These are phyloP conservation scores for Lagopus muta DNA, from an alignment of 2,113 vertebrate species.

Conservation along the genomic window DNA sequence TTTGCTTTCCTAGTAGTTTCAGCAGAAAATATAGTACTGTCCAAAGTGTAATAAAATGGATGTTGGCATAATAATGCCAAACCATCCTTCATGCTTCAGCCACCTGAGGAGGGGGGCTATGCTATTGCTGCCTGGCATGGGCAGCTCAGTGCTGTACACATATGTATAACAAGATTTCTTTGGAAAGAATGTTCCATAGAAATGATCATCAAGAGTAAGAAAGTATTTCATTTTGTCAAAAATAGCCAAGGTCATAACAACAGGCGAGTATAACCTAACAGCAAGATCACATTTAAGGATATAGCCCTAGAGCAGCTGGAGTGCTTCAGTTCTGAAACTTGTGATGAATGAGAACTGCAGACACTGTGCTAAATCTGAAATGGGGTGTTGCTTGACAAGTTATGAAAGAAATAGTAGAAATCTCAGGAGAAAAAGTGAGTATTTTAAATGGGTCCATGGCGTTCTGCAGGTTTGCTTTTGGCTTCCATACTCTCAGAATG, in stretches of 20 bases:
- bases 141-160: background rate
- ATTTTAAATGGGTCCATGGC: background rate
- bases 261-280: slow-evolving; percentile 6
- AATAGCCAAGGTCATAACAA: slow-evolving; percentile 47
- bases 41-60: slow-evolving; percentile 3
- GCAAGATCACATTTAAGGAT: slow-evolving; percentile 32
- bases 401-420: slow-evolving; percentile 7
- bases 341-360: slow-evolving; percentile 29
- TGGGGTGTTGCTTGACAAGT: background rate
- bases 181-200: background rate
- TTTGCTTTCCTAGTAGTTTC: slow-evolving; percentile 7
- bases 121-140: background rate
- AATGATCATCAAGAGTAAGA: slow-evolving; percentile 41
- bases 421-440: slow-evolving; percentile 2
- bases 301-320: slow-evolving; percentile 39
- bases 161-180: background rate
- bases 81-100: background rate
- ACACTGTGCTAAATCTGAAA: background rate
- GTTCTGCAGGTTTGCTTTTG: slow-evolving; percentile 18
- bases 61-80: background rate
- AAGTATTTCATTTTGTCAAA: slow-evolving; percentile 46
- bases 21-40: background rate
- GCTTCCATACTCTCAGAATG: background rate
- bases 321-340: background rate
- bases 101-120: background rate